These are phyloP conservation scores for Aptenodytes forsteri DNA, from an alignment of 2,113 vertebrate species.

Conservation along the genomic window DNA sequence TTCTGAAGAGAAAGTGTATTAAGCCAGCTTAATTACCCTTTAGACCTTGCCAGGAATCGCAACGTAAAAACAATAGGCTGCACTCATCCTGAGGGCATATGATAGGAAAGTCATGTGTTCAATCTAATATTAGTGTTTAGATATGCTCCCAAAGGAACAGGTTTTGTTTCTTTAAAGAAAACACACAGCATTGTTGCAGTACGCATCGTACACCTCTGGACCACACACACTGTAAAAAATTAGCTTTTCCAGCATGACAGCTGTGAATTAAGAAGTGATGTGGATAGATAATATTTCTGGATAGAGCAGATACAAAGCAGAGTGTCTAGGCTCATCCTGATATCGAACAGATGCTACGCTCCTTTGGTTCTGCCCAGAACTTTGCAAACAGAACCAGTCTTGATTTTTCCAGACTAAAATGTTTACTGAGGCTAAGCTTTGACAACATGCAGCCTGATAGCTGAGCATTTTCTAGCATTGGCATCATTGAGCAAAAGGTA, in stretches of 20 bases:
- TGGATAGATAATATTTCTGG: not conserved
- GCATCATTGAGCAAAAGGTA: not conserved
- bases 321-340: not conserved
- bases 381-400: not conserved
- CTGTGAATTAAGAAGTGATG: not conserved
- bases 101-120: not conserved
- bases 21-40: constrained; percentile 51
- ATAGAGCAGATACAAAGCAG: not conserved
- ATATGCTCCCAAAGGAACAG: not conserved
- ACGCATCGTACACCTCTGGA: not conserved
- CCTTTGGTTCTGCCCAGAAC: not conserved
- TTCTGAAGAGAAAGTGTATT: constrained; percentile 19
- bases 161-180: not conserved
- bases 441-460: not conserved
- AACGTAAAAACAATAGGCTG: not conserved
- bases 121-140: not conserved
- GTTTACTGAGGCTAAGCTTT: not conserved
- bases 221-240: not conserved
- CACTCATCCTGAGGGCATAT: not conserved
- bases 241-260: not conserved
- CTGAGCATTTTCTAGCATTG: not conserved
- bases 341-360: rapidly evolving
- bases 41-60: not conserved
- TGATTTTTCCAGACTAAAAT: not conserved
- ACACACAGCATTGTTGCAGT: not conserved